phyloP scores from a whole-genome alignment of 92 coral and sea anemone species.

The Isaurus tuberculatus region DNA sequence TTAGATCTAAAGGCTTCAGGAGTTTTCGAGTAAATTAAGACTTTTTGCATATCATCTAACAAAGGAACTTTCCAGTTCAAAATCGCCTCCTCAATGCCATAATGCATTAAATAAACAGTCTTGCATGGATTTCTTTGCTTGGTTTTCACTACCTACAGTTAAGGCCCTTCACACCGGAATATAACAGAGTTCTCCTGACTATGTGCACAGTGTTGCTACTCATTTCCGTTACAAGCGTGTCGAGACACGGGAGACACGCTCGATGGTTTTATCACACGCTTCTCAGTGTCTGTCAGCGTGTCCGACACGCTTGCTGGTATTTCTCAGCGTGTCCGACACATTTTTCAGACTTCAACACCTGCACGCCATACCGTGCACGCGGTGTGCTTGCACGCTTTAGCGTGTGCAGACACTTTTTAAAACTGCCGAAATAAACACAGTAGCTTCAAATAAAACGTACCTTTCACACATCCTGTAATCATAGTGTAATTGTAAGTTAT shows the following conservation, averaged over 20 bases:
- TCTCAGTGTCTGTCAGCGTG: not conserved
- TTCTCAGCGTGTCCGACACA: not conserved
- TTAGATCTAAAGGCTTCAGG: too few relatives aligned
- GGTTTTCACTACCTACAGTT: not conserved
- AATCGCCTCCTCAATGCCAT: constrained; percentile 23
- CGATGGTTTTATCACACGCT: not conserved
- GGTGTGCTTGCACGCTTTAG: not conserved
- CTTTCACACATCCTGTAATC: not conserved
- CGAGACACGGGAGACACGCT: not conserved
- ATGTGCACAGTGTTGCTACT: constrained; percentile 6
- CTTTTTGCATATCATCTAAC: constrained; percentile 25
- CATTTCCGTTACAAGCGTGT: not conserved
- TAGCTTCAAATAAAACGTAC: not conserved
- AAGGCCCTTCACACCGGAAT: constrained; percentile 23
- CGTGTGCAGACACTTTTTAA: not conserved
- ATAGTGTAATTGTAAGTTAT: not conserved
- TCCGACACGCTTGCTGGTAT: not conserved
- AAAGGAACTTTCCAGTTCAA: constrained; percentile 7
- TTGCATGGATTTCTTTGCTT: constrained; percentile 14
- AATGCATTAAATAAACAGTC: constrained; percentile 34
- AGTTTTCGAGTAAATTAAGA: not conserved
- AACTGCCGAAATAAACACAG: constrained; percentile 2
- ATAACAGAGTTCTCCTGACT: not conserved
- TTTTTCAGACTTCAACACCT: constrained; percentile 19
- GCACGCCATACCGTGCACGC: not conserved